A percentile compares a stretch with the other conserved stretches of the same genome.
phyloP scores from a whole-genome alignment of 2,888 invertebrate species.

The Taphrorychus bicolor region DNA sequence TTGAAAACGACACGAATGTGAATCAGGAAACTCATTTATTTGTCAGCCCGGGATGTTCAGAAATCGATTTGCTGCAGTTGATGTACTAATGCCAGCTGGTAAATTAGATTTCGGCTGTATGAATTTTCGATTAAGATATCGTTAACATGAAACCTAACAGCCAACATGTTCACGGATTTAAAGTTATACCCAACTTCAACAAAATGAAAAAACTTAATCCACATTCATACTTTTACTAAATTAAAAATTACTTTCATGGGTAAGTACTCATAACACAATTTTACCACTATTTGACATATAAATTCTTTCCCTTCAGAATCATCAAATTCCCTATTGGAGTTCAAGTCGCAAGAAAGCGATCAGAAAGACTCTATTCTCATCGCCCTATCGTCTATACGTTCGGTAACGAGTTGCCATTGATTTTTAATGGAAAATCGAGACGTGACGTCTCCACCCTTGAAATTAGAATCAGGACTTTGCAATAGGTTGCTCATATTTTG shows the following conservation, averaged over 20 bases:
- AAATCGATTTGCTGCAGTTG: conserved; percentile 6
- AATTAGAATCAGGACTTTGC: not conserved
- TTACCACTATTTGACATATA: not conserved
- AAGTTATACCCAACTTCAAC: too few species aligned
- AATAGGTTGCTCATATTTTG: not conserved
- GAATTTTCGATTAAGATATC: not conserved
- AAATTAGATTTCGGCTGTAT: not conserved
- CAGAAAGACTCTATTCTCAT: not conserved
- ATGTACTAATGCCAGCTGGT: not conserved
- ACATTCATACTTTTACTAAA: too few species aligned
- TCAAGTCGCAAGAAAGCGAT: not conserved
- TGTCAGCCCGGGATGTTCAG: not conserved
- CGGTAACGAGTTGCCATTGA: not conserved
- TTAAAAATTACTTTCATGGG: too few species aligned
- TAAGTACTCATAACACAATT: not conserved
- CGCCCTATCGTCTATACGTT: not conserved
- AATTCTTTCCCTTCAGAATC: not conserved
- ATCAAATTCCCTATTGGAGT: not conserved
- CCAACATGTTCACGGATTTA: too few species aligned
- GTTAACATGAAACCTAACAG: too few species aligned
- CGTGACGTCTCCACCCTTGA: not conserved
- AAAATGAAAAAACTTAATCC: too few species aligned
- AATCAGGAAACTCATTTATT: conserved; percentile 38
- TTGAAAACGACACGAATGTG: conserved; percentile 35
- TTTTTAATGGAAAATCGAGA: not conserved